Evolutionary conservation across 1,140 invertebrate species (phyloP), one percentile per base, ranked within the genome.

Genomic region (Neodiprion lecontei): DNA sequence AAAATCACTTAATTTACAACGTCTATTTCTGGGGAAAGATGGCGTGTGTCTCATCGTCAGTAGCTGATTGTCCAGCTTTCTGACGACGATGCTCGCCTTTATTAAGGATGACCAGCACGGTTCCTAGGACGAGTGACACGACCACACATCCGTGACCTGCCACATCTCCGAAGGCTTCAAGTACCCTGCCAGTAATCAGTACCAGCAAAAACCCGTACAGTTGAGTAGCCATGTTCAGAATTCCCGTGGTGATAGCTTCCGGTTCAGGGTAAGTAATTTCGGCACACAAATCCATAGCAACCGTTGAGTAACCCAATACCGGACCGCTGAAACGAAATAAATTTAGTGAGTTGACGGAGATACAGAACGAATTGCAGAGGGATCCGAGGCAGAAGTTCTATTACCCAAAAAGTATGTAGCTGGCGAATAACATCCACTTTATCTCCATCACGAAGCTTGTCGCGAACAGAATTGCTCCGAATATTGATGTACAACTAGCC

Each of bases 261-360:
- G 92, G 89, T 78, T 92, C 91, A 3, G 93, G 93, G 84, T 91
- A 94, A 4, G 92, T 94, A n/a, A 94, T 88, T 86, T 94, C 93
- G 23, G 92, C 91, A 53, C 91, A 93, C 82, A 93, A 92, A 83
- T 94, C 93, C 86, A 93, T 94, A 7, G 92, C 92, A 12, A 93
- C 88, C 21, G 92, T 91, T 23, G 93, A 86, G 82, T 93, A 94
- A 12, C 93, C 91, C 40, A 92, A 92, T 91, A 93, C 92, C 80
- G 93, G 93, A 80, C 93, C 92, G 72, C 91, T 91, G 74, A 28
- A 80, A 2, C 28, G 28, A 40, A 40, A 40, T 40, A 1, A 80
- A 78, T 72, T 61, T 74, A 70, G 9, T 48, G 28, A 40, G 28
- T 40, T 5, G 28, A 40, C 5, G 28, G 28, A 5, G 1, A 40